Evolutionary conservation across 92 coral and sea anemone species (phyloP), one percentile per base, ranked within the genome.

Genomic region (Zoanthus solanderi): DNA sequence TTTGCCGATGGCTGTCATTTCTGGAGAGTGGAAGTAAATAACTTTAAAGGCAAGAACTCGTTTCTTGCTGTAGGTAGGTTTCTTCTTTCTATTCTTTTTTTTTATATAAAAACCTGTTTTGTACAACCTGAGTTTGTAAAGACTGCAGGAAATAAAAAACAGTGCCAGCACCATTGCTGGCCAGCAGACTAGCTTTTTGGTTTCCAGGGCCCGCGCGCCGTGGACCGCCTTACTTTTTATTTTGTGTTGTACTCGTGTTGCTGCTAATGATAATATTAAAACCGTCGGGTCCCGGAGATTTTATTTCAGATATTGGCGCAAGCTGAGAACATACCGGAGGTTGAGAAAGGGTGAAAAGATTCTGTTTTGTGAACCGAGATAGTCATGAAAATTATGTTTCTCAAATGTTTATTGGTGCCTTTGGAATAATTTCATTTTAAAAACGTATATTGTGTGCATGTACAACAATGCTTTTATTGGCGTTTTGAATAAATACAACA

Each of bases 1-100:
- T 88, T 95, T 28, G 92, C 93, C 7, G 98, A 95, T 76, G 98
- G 98, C 16, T 91, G 98, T 37, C 98, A 95, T 76, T 95, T 83
- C 84, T 95, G 98, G 98, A 76, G 76, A 61, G 80, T 95, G 18
- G 86, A 93, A 29, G 83, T 95, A 10, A 92, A 91, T 53, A 88
- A 87, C 79, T 87, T 91, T 73, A 90, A 89, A 66, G 89, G 93
- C 28, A 92, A 93, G 63, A 95, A 93, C 52, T 89, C 93, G n/a
- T 95, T 95, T 61, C 65, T 95, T 34, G 98, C 96, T 16, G 90
- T 95, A 17, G 98, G 98, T 95, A 84, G 68, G 94, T 46, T 17
- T 50, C 9, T 53, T 53, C 58, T 53, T 53, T 53, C 58, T 53
- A 53, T 53, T 53, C 5, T 53, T 53, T 53, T 53, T 53, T 53